These are phyloP conservation scores for Aethina tumida DNA, from an alignment of 1,140 invertebrate species.

Conservation along the genomic window DNA sequence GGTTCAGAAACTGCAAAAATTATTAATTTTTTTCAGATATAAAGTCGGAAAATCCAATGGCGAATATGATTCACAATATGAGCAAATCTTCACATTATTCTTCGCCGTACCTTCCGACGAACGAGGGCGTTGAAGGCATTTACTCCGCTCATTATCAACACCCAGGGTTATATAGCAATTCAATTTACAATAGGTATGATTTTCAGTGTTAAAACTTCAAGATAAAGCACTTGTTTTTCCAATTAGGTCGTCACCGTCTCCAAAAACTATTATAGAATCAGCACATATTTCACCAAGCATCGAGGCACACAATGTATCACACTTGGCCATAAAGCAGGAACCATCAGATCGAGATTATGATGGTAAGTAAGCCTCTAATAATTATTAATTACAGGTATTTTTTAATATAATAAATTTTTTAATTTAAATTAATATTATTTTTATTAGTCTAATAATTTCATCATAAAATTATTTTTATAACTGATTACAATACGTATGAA, in stretches of 20 bases:
- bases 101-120: conserved; percentile 14
- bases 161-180: conserved; percentile 28
- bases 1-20: not conserved
- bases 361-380: conserved; percentile 21
- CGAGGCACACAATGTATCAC: too few species aligned
- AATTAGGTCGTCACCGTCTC: not conserved
- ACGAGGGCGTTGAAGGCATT: conserved; percentile 26
- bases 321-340: conserved; percentile 30
- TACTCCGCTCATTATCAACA: conserved; percentile 26
- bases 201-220: not conserved
- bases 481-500: too few species aligned
- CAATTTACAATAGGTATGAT: conserved; percentile 22
- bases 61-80: conserved; percentile 22
- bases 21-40: conserved; percentile 19
- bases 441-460: too few species aligned
- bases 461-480: too few species aligned
- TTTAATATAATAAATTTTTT: too few species aligned
- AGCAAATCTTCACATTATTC: conserved; percentile 21
- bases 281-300: conserved; percentile 5
- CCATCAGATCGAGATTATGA: conserved; percentile 30
- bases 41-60: conserved; percentile 24
- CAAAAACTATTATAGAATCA: too few species aligned
- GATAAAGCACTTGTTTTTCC: not conserved
- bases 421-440: too few species aligned
- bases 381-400: too few species aligned